Conservation (phyloP, 1,140 invertebrate species). For the Drosophila malerkotliana region DNA sequence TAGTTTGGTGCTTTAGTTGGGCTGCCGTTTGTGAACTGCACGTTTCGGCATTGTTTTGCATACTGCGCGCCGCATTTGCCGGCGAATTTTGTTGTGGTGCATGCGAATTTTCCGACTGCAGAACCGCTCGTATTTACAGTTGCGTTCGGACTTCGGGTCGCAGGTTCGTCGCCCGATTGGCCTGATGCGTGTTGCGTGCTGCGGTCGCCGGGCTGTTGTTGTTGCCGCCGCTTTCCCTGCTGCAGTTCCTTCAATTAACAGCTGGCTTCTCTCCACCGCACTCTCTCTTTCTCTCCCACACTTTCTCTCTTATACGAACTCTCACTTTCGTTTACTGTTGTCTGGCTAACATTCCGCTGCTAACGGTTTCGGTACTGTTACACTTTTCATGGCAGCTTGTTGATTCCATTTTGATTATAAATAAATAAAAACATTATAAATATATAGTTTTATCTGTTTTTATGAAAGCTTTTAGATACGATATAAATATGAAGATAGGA, state of each 20-base stretch:
- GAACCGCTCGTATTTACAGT: conserved; percentile 25
- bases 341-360: conserved; percentile 25
- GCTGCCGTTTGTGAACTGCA: conserved; percentile 59
- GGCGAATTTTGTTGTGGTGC: conserved; percentile 79
- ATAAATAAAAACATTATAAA: not conserved
- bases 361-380: conserved; percentile 22
- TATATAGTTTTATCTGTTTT: not conserved
- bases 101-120: conserved; percentile 67
- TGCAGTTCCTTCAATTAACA: conserved; percentile 61
- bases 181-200: conserved; percentile 55
- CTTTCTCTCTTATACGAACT: conserved; percentile 51
- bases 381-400: conserved; percentile 4
- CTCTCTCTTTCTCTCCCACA: conserved; percentile 4
- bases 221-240: conserved; percentile 28
- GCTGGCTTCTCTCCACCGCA: conserved; percentile 11
- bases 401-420: conserved; percentile 13
- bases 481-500: not conserved
- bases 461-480: too few species aligned
- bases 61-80: conserved; percentile 71
- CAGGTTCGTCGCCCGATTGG: conserved; percentile 69
- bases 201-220: conserved; percentile 27
- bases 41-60: conserved; percentile 79
- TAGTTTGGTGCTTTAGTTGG: not conserved
- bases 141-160: conserved; percentile 40
- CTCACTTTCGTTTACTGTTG: conserved; percentile 47